Percentiles rank a stretch among this genome's conserved stretches.
phyloP scores from a whole-genome alignment of 2,113 vertebrate genomes.

The Scartelaos histophorus region DNA sequence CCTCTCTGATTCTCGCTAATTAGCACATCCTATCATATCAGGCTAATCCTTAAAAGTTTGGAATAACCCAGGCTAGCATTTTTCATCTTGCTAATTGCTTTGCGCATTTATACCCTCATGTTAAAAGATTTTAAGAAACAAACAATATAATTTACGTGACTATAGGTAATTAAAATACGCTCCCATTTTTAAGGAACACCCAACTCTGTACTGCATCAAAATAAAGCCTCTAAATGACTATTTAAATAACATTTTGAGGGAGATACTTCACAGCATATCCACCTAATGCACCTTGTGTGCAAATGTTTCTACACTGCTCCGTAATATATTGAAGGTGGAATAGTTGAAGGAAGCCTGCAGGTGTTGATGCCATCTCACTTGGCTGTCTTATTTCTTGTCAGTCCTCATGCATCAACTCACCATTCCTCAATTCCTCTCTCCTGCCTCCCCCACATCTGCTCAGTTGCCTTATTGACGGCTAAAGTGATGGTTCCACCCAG shows the following conservation, averaged over 20 bases:
- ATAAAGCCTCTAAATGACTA: neutral
- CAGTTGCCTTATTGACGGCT: slow-evolving; percentile 36
- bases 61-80: neutral
- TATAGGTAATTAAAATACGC: neutral
- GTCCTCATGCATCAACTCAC: slow-evolving; percentile 12
- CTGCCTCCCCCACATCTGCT: slow-evolving; percentile 37
- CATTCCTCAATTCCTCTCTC: slow-evolving; percentile 20
- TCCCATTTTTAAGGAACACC: neutral
- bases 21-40: neutral
- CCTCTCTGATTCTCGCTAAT: slow-evolving; percentile 2
- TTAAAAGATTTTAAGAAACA: neutral
- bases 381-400: slow-evolving; percentile 5
- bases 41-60: slow-evolving; percentile 9
- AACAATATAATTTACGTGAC: neutral
- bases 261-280: neutral
- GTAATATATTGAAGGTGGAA: neutral
- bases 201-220: neutral
- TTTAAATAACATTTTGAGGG: neutral
- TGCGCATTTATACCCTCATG: neutral
- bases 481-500: slow-evolving; percentile 43
- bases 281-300: neutral
- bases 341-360: neutral
- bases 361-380: neutral
- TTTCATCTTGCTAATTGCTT: neutral
- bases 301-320: neutral